Conservation (phyloP, 1,140 invertebrate species). For the Drosophila lacteicornis region DNA sequence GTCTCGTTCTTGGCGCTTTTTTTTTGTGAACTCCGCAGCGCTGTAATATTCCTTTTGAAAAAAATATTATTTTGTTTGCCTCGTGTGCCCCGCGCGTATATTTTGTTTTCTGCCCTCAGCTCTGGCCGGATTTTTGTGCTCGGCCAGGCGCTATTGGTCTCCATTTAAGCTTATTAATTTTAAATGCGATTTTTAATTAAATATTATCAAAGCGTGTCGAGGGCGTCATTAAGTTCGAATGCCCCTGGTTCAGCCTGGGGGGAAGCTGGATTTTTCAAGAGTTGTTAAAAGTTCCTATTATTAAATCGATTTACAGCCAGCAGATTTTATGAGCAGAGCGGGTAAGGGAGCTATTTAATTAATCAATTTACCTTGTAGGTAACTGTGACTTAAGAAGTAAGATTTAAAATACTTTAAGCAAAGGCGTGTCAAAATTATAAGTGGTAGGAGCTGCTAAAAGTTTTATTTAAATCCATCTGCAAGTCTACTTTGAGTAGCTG, state of each 20-base stretch:
- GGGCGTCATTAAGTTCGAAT: slow-evolving; percentile 56
- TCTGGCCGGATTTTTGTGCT: slow-evolving; percentile 56
- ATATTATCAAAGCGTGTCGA: slow-evolving; percentile 77
- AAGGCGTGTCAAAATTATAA: not conserved
- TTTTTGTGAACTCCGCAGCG: slow-evolving; percentile 18
- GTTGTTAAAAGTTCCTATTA: slow-evolving; percentile 20
- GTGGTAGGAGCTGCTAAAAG: too few relatives aligned
- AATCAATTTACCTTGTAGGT: slow-evolving; percentile 4
- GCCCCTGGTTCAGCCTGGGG: slow-evolving; percentile 4
- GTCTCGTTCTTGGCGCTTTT: slow-evolving; percentile 23
- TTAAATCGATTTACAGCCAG: slow-evolving; percentile 1
- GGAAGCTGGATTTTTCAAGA: slow-evolving; percentile 6
- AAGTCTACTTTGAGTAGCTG: not conserved
- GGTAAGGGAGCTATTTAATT: not conserved
- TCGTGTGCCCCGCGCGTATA: slow-evolving; percentile 37
- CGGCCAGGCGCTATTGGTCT: slow-evolving; percentile 77
- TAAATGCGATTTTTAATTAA: slow-evolving; percentile 83
- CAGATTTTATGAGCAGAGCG: not conserved
- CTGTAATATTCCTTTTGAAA: slow-evolving; percentile 81
- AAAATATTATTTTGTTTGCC: slow-evolving; percentile 61
- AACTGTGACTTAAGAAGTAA: too few relatives aligned
- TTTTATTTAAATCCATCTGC: not conserved
- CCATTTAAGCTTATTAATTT: slow-evolving; percentile 83
- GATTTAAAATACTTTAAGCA: not conserved
- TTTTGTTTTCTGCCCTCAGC: slow-evolving; percentile 17